Conservation (phyloP, 2,888 invertebrate species). For the Bellardia pandia region DNA sequence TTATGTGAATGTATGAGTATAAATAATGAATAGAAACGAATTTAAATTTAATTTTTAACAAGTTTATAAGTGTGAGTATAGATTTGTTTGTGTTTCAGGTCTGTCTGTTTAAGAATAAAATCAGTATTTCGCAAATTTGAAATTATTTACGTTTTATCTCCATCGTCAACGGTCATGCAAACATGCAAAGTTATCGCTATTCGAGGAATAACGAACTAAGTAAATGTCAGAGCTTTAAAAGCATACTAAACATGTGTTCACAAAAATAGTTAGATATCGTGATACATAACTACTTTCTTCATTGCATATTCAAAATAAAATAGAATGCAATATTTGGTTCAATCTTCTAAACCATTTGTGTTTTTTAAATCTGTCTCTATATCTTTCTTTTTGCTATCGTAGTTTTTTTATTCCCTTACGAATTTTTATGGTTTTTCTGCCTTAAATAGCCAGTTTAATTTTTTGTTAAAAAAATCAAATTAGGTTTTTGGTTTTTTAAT, state of each 20-base stretch:
- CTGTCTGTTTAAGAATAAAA: neutral
- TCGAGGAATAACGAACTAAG: neutral
- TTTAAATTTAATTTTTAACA: conserved; percentile 18
- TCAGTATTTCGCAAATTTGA: conserved; percentile 14
- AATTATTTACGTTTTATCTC: conserved; percentile 34
- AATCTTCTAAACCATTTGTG: too few species aligned
- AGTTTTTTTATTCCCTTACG: neutral
- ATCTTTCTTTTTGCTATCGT: too few species aligned
- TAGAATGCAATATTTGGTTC: too few species aligned
- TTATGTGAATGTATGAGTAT: conserved; percentile 14
- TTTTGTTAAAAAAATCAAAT: neutral
- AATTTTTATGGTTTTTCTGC: neutral
- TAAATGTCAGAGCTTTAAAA: neutral
- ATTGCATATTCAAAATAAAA: too few species aligned
- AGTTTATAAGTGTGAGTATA: neutral
- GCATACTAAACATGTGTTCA: neutral
- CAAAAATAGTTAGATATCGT: too few species aligned
- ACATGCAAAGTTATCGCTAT: conserved; percentile 34
- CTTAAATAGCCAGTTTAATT: neutral
- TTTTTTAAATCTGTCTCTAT: too few species aligned
- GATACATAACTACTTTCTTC: too few species aligned
- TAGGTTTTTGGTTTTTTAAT: neutral
- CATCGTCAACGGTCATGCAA: conserved; percentile 32
- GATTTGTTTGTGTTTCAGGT: neutral
- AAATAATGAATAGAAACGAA: conserved; percentile 10